Conservation (phyloP, 2,113 vertebrate genomes). For the Thamnophis sirtalis region DNA sequence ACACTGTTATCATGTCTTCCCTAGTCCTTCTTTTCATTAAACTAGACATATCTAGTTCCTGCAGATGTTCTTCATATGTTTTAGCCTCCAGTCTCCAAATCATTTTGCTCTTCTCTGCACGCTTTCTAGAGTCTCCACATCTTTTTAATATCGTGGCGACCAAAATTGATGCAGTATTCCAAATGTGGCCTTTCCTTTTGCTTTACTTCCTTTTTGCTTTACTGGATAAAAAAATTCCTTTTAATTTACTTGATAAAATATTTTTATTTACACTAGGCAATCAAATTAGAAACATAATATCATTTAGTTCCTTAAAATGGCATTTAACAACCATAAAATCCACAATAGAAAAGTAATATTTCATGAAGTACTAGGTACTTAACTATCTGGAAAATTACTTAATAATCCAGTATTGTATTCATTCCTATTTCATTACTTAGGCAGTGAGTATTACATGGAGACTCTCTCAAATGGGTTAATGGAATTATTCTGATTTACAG, state of each 20-base stretch:
- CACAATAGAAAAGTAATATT: neutral
- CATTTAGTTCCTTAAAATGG: neutral
- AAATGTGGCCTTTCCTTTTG: too few relatives aligned
- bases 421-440: neutral
- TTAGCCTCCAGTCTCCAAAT: too few relatives aligned
- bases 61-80: too few relatives aligned
- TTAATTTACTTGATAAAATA: neutral
- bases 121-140: too few relatives aligned
- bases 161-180: too few relatives aligned
- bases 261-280: neutral
- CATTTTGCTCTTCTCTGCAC: too few relatives aligned
- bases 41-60: too few relatives aligned
- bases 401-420: neutral
- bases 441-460: neutral
- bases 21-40: too few relatives aligned
- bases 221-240: neutral
- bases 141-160: too few relatives aligned
- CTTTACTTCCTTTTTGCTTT: too few relatives aligned
- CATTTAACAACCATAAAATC: neutral
- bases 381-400: neutral
- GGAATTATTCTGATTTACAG: neutral
- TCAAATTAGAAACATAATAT: neutral
- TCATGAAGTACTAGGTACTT: neutral
- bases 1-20: too few relatives aligned
- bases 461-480: neutral